Evolutionary conservation across 2,113 vertebrate genomes (phyloP).

Genomic region (Eclectus roratus): DNA sequence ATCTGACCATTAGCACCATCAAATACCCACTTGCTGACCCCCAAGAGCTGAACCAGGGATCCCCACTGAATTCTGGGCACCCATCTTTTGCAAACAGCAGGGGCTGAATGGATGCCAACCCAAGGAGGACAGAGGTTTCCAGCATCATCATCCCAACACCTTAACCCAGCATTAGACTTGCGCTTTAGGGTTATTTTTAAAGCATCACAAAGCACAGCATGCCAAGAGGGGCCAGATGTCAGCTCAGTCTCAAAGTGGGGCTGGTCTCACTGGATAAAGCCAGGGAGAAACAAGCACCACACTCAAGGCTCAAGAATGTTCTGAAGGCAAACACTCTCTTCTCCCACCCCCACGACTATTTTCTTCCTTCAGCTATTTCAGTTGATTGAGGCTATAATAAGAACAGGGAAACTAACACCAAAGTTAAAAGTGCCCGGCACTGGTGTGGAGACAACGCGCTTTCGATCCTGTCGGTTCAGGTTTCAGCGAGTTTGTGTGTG

Average conservation of each 20-base stretch:
- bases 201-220: background rate
- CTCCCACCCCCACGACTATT: background rate
- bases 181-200: background rate
- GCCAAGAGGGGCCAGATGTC: background rate
- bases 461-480: background rate
- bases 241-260: accelerated
- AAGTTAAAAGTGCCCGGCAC: background rate
- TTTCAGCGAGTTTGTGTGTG: background rate
- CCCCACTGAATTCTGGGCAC: background rate
- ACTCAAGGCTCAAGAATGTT: background rate
- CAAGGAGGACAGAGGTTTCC: background rate
- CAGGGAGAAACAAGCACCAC: background rate
- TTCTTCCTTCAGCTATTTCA: slow-evolving; percentile 8
- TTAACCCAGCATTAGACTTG: accelerated
- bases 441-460: background rate
- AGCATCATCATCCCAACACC: accelerated
- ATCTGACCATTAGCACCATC: background rate
- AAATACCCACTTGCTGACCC: background rate
- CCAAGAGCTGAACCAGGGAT: background rate
- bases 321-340: background rate
- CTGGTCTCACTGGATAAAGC: background rate
- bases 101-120: background rate
- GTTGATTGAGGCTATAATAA: slow-evolving; percentile 45
- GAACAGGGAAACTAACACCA: slow-evolving; percentile 24
- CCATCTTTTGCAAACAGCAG: background rate